Conservation (phyloP, 1,140 invertebrate genomes). For the Hydropsyche tenuis region DNA sequence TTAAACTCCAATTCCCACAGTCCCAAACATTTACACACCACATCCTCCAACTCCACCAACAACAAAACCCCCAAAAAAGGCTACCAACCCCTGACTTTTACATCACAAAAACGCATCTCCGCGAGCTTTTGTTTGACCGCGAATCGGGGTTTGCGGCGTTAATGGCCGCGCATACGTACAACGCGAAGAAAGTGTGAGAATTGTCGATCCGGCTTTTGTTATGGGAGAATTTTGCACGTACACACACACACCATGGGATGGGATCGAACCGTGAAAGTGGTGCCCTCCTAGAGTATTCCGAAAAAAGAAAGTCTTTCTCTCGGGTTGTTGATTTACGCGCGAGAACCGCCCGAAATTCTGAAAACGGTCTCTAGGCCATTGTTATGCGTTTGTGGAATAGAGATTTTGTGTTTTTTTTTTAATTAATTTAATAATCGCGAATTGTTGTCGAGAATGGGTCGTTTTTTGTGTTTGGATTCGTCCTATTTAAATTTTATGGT, state of each 20-base stretch:
- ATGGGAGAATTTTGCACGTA: background rate
- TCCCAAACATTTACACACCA: too few species aligned
- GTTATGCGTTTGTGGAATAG: too few species aligned
- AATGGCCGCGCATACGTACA: constrained; percentile 33
- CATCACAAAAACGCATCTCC: background rate
- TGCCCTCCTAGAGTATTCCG: background rate
- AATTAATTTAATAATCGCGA: too few species aligned
- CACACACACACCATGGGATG: constrained; percentile 8
- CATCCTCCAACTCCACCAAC: background rate
- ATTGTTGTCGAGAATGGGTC: constrained; percentile 40
- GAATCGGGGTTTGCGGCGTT: constrained; percentile 23
- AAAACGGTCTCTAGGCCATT: too few species aligned
- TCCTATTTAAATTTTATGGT: too few species aligned
- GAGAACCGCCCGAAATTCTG: constrained; percentile 2
- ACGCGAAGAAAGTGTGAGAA: constrained; percentile 50
- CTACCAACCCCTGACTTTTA: background rate
- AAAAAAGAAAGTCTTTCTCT: constrained; percentile 15
- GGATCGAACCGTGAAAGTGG: background rate
- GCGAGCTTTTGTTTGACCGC: constrained; percentile 12
- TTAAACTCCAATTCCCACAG: too few species aligned
- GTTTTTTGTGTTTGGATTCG: background rate
- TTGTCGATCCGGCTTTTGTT: constrained; percentile 29
- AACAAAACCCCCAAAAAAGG: background rate
- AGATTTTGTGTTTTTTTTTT: too few species aligned
- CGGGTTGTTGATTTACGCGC: background rate